phyloP scores from a whole-genome alignment of 64 coral and sea anemone genomes.

The Acropora tenuis region DNA sequence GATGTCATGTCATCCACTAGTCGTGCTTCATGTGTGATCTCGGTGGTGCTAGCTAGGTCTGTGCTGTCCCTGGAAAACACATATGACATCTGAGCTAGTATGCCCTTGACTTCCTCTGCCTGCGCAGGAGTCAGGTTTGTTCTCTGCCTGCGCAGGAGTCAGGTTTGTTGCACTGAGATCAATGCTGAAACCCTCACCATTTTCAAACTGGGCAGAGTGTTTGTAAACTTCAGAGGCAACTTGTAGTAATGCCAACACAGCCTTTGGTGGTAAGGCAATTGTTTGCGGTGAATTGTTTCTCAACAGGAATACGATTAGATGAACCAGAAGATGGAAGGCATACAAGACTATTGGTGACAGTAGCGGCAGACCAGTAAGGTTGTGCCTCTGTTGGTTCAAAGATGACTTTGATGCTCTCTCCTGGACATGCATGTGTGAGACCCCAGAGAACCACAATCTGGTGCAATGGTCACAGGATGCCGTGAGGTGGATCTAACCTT shows the following conservation, averaged over 20 bases:
- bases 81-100: not conserved
- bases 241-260: not conserved
- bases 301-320: constrained; percentile 5
- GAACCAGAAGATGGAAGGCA: not conserved
- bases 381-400: not conserved
- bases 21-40: constrained; percentile 19
- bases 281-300: not conserved
- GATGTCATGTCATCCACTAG: not conserved
- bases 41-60: constrained; percentile 3
- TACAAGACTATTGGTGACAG: constrained; percentile 8
- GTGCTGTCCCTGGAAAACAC: not conserved
- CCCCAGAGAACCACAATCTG: constrained; percentile 33
- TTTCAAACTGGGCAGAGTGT: not conserved
- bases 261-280: not conserved
- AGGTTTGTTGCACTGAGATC: not conserved
- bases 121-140: not conserved
- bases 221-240: not conserved
- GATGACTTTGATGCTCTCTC: not conserved
- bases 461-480: not conserved
- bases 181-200: not conserved
- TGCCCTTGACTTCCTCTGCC: not conserved
- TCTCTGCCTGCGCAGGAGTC: not conserved
- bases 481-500: not conserved
- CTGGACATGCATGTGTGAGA: not conserved
- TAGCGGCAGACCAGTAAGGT: not conserved